A percentile compares a stretch with the other conserved stretches of the same genome.
phyloP scores from a whole-genome alignment of 2,888 invertebrate genomes.

The Andrena haemorrhoa region DNA sequence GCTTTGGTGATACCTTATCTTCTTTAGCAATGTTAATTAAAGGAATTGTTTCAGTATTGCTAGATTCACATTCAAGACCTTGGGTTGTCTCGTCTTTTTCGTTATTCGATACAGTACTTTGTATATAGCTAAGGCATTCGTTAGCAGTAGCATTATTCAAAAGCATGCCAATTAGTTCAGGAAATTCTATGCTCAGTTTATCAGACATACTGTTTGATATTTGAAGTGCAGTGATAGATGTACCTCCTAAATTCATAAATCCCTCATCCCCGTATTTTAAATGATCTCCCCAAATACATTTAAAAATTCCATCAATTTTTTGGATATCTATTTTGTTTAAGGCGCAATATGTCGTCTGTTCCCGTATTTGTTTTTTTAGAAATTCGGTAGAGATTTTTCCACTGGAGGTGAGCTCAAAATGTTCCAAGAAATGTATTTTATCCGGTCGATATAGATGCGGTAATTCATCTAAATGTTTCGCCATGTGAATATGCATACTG shows the following conservation, averaged over 20 bases:
- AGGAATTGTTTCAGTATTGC: background rate
- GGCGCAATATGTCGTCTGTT: conserved; percentile 69
- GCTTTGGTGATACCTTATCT: background rate
- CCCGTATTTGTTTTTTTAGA: conserved; percentile 83
- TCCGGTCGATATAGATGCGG: conserved; percentile 88
- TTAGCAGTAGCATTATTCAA: conserved; percentile 85
- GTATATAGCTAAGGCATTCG: conserved; percentile 79
- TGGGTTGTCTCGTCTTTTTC: background rate
- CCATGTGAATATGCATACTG: conserved; percentile 78
- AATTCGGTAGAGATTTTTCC: conserved; percentile 89
- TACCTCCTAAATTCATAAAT: conserved; percentile 89
- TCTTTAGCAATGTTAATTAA: background rate
- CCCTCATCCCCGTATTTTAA: conserved; percentile 80
- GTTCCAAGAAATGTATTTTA: conserved; percentile 87
- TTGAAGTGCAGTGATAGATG: conserved; percentile 89
- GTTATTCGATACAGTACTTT: conserved; percentile 23
- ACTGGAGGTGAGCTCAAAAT: conserved; percentile 88
- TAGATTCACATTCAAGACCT: background rate
- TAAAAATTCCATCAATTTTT: conserved; percentile 60
- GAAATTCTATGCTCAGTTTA: conserved; percentile 84
- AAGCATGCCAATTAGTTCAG: conserved; percentile 86
- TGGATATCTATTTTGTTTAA: conserved; percentile 39
- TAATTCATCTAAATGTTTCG: conserved; percentile 84
- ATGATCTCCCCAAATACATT: conserved; percentile 72
- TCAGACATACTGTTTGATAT: conserved; percentile 87